Conservation (phyloP, 2,888 invertebrate species). For the Ochropleura leucogaster region DNA sequence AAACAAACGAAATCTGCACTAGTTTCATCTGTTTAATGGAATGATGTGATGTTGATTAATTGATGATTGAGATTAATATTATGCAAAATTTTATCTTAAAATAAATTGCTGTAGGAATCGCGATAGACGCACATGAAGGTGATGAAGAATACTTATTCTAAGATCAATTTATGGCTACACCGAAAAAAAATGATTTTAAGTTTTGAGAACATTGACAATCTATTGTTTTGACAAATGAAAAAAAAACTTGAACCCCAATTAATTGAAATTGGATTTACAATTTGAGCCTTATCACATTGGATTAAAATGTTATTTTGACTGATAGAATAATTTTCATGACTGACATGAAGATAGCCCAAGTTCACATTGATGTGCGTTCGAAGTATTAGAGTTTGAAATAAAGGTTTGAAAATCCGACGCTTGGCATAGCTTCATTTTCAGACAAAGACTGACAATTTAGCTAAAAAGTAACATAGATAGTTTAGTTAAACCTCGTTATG, state of each 20-base stretch:
- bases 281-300: fast-evolving
- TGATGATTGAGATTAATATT: neutral
- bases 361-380: constrained; percentile 12
- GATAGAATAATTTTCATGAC: neutral
- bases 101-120: constrained; percentile 1
- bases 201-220: neutral
- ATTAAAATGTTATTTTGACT: neutral
- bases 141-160: neutral
- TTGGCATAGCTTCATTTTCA: neutral
- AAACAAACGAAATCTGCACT: neutral
- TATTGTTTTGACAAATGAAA: no score
- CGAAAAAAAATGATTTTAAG: neutral
- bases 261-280: neutral
- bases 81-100: neutral
- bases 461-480: neutral
- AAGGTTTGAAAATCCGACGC: neutral
- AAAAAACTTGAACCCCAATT: no score
- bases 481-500: neutral
- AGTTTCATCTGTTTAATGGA: no score
- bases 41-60: neutral
- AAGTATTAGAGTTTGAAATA: neutral
- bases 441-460: no score
- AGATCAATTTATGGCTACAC: neutral
- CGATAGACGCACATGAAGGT: neutral
- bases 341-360: constrained; percentile 24